Evolutionary conservation across 2,888 invertebrate genomes (phyloP), one percentile per base, ranked within the genome.

Genomic region (Polydrusus cervinus): DNA sequence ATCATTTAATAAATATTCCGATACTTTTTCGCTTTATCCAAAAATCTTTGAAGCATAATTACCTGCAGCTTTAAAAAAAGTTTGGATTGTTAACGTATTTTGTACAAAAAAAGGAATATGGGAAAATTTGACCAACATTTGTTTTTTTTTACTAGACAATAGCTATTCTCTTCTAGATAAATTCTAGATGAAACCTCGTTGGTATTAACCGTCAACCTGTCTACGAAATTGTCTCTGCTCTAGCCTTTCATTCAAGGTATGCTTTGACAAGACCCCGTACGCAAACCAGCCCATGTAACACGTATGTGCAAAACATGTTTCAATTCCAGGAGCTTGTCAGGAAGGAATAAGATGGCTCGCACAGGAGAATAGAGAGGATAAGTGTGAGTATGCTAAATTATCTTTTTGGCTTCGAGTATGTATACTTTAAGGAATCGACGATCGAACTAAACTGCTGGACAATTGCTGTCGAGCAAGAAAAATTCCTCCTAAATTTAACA

Each of bases 301-400:
- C 38, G 25, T 70, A 49, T 70, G 61, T 70, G 69, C 61, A 70
- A 34, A 34, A 61, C 60, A 47, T 61, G 51, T 70, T 60, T 25
- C 69, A 61, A 57, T 69, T 69, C 38, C 49, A 61, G 34, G 60
- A 47, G n/a, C 45, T 47, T 16, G 13, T 49, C 38, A 20, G 49
- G 13, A 49, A 49, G 61, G n/a, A 14, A 65, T 64, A 49, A 16
- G 38, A 38, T 16, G 65, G 13, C n/a, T 25, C 65, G 14, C 66
- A 51, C 53, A 66, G 10, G 40, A 53, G 66, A 40, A 47, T 61
- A 18, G 3, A 16, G 7, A 3, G n/a, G 6, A 10, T 34, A 1
- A 34, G 8, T 34, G 34, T 51, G 16, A 34, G 18, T 43, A 45
- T 49, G 49, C 64, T 49, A 47, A 64, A 49, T 64, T 64, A 16